Evolutionary conservation across 2,888 invertebrate species (phyloP).

Genomic region (Eristalis pertinax): DNA sequence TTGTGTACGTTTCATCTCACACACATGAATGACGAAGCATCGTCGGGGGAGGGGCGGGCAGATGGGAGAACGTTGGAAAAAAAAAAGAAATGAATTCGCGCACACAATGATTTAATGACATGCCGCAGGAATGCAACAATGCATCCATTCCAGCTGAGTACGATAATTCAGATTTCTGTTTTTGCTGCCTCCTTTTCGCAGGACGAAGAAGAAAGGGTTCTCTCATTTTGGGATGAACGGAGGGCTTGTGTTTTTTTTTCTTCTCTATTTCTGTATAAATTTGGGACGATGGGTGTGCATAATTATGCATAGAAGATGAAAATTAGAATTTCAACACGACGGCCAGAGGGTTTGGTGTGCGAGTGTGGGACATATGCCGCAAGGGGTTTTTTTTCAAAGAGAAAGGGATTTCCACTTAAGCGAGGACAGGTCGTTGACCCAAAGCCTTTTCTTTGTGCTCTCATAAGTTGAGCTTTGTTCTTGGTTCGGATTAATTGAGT

Average conservation of each 20-base stretch:
- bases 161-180: slow-evolving; percentile 2
- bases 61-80: neutral
- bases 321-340: slow-evolving; percentile 8
- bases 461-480: neutral
- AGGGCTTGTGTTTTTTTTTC: neutral
- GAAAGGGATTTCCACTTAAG: neutral
- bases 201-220: neutral
- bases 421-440: neutral
- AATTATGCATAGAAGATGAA: slow-evolving; percentile 10
- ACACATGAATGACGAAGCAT: neutral
- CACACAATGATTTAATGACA: slow-evolving; percentile 57
- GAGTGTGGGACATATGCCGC: neutral
- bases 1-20: slow-evolving; percentile 14
- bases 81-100: neutral
- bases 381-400: neutral
- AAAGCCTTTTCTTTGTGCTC: neutral
- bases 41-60: neutral
- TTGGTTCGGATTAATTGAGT: neutral
- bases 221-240: slow-evolving; percentile 5
- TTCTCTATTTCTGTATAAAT: neutral
- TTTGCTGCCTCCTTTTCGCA: neutral
- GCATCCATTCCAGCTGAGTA: slow-evolving; percentile 45
- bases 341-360: neutral
- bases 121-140: slow-evolving; percentile 63
- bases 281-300: slow-evolving; percentile 3